These are phyloP conservation scores for Piezodorus guildinii DNA, from an alignment of 1,140 invertebrate genomes.

Conservation along the genomic window DNA sequence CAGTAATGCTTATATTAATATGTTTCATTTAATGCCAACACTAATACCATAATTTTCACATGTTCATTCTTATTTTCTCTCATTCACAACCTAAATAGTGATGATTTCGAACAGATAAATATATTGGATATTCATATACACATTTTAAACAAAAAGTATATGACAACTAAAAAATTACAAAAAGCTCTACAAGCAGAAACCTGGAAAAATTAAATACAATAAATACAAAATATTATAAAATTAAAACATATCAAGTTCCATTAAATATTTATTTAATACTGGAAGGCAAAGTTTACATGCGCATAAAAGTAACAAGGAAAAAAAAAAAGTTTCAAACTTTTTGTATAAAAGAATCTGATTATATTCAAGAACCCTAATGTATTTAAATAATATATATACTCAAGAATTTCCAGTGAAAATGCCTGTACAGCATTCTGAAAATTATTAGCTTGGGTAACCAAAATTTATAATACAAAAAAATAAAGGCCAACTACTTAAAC, in stretches of 20 bases:
- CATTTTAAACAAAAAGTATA: neutral
- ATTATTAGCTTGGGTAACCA: neutral
- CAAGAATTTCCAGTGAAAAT: neutral
- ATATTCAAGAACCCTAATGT: too few species aligned
- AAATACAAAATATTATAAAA: neutral
- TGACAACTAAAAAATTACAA: neutral
- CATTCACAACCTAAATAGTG: neutral
- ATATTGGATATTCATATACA: neutral
- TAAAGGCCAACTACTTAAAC: neutral
- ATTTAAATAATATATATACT: neutral
- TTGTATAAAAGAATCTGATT: too few species aligned
- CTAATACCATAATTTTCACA: constrained; percentile 1
- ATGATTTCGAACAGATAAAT: neutral
- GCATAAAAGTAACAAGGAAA: too few species aligned
- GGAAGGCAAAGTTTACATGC: too few species aligned
- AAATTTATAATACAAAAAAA: neutral
- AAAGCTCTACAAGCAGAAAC: constrained; percentile 1
- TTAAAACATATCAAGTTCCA: too few species aligned
- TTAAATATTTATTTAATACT: too few species aligned
- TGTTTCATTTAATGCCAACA: neutral
- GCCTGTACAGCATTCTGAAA: constrained; percentile 4
- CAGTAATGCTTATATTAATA: neutral
- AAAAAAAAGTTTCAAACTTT: too few species aligned
- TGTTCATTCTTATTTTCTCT: constrained; percentile 1
- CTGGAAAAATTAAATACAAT: neutral